Evolutionary conservation across 2,888 invertebrate species (phyloP).

Genomic region (Thecophora atra): DNA sequence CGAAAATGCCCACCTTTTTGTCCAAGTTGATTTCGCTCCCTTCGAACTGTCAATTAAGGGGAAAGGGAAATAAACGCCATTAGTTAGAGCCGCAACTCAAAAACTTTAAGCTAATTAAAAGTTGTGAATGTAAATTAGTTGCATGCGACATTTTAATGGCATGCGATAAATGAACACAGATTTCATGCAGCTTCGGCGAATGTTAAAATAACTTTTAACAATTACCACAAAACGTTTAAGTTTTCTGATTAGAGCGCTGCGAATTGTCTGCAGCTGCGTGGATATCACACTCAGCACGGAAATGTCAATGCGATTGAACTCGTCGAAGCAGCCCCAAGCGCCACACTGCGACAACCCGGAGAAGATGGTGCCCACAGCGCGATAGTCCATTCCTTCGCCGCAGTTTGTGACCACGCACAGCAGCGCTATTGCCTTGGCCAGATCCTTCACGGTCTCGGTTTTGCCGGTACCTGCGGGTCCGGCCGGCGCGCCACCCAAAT

Average conservation of each 20-base stretch:
- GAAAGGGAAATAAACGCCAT: not conserved
- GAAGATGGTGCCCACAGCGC: constrained; percentile 81
- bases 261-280: constrained; percentile 88
- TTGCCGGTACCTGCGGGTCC: constrained; percentile 73
- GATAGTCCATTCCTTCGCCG: constrained; percentile 92
- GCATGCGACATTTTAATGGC: too few species aligned
- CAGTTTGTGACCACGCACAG: constrained; percentile 90
- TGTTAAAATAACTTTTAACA: too few species aligned
- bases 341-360: constrained; percentile 71
- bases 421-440: constrained; percentile 88
- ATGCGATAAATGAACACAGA: not conserved
- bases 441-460: constrained; percentile 91
- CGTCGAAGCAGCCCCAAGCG: constrained; percentile 96
- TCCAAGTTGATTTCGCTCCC: constrained; percentile 84
- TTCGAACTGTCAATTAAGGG: constrained; percentile 73
- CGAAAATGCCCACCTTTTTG: constrained; percentile 88
- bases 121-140: too few species aligned
- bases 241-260: constrained; percentile 82
- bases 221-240: constrained; percentile 78
- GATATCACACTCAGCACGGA: constrained; percentile 94
- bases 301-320: constrained; percentile 92
- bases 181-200: too few species aligned
- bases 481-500: constrained; percentile 90
- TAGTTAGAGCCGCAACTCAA: too few species aligned
- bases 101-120: too few species aligned